Base-by-base conservation (phyloP, 2,797 vertebrate species). In the Neostethus bicornis region DNA sequence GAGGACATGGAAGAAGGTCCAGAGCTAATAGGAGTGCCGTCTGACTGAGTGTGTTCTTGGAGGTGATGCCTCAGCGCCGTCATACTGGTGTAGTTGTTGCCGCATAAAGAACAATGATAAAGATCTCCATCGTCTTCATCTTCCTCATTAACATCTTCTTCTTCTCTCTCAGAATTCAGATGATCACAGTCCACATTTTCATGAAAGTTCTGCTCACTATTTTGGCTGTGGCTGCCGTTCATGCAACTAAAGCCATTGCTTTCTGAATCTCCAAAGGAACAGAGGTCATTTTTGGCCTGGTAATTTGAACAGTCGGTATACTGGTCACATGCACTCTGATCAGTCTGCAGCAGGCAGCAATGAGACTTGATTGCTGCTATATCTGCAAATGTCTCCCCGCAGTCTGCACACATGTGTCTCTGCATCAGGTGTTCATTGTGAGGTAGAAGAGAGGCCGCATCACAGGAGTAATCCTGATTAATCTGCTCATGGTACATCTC, bases 91-190 rank as follows among this genome's bases (percentile, higher is more conserved):
- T 96, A 97, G 61, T 91, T 92, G 81, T 94, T 95, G 9, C 95
- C 94, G 79, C 95, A 97, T 48, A 96, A 90, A 0, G 95, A 97
- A 51, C 95, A 97, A 51, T 96, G 94, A 80, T 91, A 97, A 58
- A 93, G 92, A 73, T 95, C 88, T 19, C 79, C 83, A 38, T 89
- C 87, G 11, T 91, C 90, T 3, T 90, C 86, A 9, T 91, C 90
- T 4, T 90, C 87, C 4, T 87, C 87, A 0, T 80, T 80, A 4
- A 39, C 51, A 0, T 63, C 24, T 41, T 80, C 77, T 7, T 28
- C 69, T 50, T 75, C 86, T 50, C 11, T 3, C 0, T 20, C 62
- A 7, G 66, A 61, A 17, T 85, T 80, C 23, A 80, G 57, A 11
- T 59, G 71, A 48, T 75, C 67, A 42, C 37, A 58, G 32, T 72